Evolutionary conservation across 2,797 vertebrate species (phyloP).

Genomic region (Antrozous pallidus): DNA sequence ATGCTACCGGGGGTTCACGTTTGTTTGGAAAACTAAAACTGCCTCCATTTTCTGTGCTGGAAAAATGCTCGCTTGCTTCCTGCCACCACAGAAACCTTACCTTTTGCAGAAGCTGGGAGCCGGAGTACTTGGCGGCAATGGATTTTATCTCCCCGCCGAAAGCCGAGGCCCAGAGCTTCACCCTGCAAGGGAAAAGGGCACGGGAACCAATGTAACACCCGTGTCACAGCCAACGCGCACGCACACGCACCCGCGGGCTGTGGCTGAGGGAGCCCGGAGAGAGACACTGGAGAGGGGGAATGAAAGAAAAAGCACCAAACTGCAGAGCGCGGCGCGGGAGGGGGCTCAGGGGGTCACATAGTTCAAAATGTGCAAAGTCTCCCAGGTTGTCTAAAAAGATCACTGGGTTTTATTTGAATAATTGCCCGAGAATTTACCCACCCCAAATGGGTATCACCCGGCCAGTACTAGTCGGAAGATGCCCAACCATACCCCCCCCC

Average conservation of each 20-base stretch:
- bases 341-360: slow-evolving; percentile 32
- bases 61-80: slow-evolving; percentile 59
- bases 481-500: neutral
- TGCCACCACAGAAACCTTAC: slow-evolving; percentile 83
- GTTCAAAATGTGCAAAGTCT: slow-evolving; percentile 53
- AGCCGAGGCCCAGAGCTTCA: slow-evolving; percentile 99
- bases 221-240: slow-evolving; percentile 71
- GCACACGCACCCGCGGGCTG: slow-evolving; percentile 42
- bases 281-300: neutral
- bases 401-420: neutral
- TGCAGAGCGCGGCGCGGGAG: slow-evolving; percentile 43
- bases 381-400: neutral
- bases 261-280: slow-evolving; percentile 52
- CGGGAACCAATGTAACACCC: slow-evolving; percentile 63
- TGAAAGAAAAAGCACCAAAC: slow-evolving; percentile 42
- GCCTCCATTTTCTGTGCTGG: slow-evolving; percentile 81
- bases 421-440: neutral
- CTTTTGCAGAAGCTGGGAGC: slow-evolving; percentile 99
- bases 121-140: slow-evolving; percentile 98
- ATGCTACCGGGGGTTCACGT: slow-evolving; percentile 67
- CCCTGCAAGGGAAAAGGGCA: slow-evolving; percentile 83
- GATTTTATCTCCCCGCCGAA: slow-evolving; percentile 99
- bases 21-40: slow-evolving; percentile 79
- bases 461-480: neutral
- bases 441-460: neutral